phyloP scores from a whole-genome alignment of 2,888 invertebrate species.

The Elysia crispata region DNA sequence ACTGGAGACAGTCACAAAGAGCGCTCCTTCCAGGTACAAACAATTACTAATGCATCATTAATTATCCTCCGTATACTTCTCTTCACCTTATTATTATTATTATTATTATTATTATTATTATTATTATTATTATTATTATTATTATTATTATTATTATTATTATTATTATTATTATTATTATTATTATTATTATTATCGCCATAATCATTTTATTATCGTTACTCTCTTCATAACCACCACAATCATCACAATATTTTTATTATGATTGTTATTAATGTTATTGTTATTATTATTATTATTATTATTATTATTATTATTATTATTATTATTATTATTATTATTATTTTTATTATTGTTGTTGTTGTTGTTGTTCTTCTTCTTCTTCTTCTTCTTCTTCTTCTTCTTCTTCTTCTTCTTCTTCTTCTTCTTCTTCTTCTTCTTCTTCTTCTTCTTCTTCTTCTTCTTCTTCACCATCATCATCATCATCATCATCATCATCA shows the following conservation, averaged over 20 bases:
- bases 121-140: too few species aligned
- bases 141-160: too few species aligned
- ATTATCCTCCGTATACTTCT: too few species aligned
- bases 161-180: too few species aligned
- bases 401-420: background rate
- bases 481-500: background rate
- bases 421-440: background rate
- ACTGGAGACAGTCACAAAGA: conserved; percentile 14
- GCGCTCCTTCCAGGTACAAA: conserved; percentile 38
- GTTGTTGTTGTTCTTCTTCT: background rate
- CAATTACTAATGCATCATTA: too few species aligned
- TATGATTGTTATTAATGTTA: background rate
- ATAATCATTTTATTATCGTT: too few species aligned
- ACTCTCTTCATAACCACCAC: background rate
- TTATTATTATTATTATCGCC: too few species aligned
- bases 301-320: background rate
- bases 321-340: background rate
- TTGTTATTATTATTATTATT: background rate
- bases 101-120: too few species aligned
- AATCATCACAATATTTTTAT: background rate
- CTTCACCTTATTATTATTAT: too few species aligned
- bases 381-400: background rate
- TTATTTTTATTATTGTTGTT: background rate
- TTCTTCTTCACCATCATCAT: conserved; percentile 11
- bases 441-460: background rate